Base-by-base conservation (phyloP, 2,888 invertebrate species). In the Eucera pruinosa region DNA sequence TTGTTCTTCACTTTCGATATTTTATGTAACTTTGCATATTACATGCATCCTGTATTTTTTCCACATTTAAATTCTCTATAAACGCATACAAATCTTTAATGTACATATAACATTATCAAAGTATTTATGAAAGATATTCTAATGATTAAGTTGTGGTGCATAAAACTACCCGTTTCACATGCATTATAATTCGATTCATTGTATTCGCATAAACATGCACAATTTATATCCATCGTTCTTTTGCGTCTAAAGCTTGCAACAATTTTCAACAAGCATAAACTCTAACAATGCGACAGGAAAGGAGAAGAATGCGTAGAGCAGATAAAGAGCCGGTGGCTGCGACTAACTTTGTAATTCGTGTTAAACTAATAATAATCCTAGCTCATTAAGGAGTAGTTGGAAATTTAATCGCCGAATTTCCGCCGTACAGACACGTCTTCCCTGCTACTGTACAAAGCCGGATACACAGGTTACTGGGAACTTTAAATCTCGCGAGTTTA, bases 401-500 rank as follows among this genome's bases (percentile, higher is more conserved):
- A 58, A 74, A 71, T 71, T 71, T 74, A 74, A 74, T 74, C 71
- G 36, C 43, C 57, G 48, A 71, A 71, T 74, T 71, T 57, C 48
- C 62, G 18, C 23, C 27, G 30, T 23, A 43, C 41, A 25, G 43
- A 36, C 33, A 57, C 70, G 43, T 41, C 55, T 41, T 6, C 20
- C 23, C 23, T 25, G 6, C 0, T 23, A n/a, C 1, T 47, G 25
- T 54, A 55, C 39, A 61, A 73, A 69, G 30, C 41, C 55, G 69
- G 61, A 43, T 45, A 64, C 43, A 50, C 23, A 64, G 57, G 48
- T 60, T 41, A 0, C 41, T 18, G 30, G 45, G 36, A 74, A 74
- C 74, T 74, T 74, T 74, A 74, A 71, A 74, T 74, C 62, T 62
- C 43, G 39, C 57, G 30, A 71, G 62, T 74, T 74, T 71, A 74